Percentiles rank a stretch among this genome's conserved stretches.
Evolutionary conservation across 2,113 vertebrate genomes (phyloP).

Genomic region (Paedocypris sp.): DNA sequence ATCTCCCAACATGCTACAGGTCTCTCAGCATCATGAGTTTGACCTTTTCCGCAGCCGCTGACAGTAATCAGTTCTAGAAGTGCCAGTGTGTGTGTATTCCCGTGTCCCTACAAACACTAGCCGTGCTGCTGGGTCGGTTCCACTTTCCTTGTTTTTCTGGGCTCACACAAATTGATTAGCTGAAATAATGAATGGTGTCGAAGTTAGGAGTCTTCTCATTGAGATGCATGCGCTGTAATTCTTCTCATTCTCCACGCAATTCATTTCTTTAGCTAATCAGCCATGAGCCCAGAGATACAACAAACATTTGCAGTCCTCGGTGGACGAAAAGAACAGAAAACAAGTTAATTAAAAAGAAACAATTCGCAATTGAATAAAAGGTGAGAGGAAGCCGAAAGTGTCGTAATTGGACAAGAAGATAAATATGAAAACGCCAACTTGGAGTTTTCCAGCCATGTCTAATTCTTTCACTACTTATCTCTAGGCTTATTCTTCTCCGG

Average conservation of each 20-base stretch:
- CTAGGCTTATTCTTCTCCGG: constrained; percentile 6
- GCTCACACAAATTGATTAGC: constrained; percentile 45
- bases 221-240: constrained; percentile 37
- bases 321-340: not conserved
- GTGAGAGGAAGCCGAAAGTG: constrained; percentile 35
- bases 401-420: constrained; percentile 38
- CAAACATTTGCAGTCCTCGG: not conserved
- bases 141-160: not conserved
- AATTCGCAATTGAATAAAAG: not conserved
- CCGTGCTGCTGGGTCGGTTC: constrained; percentile 6
- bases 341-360: not conserved
- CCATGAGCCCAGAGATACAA: constrained; percentile 31
- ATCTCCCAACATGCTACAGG: constrained; percentile 48
- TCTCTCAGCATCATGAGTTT: constrained; percentile 54
- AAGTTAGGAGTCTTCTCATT: constrained; percentile 44
- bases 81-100: constrained; percentile 34
- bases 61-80: constrained; percentile 41
- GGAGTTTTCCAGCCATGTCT: constrained; percentile 9
- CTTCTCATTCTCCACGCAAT: constrained; percentile 37
- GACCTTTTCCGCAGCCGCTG: constrained; percentile 49
- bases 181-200: constrained; percentile 46
- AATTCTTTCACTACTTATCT: constrained; percentile 24
- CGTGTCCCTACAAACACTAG: constrained; percentile 32
- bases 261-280: constrained; percentile 47
- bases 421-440: not conserved